These are phyloP conservation scores for Acipenser transmontanus DNA, from an alignment of 2,797 vertebrate species.

Conservation along the genomic window DNA sequence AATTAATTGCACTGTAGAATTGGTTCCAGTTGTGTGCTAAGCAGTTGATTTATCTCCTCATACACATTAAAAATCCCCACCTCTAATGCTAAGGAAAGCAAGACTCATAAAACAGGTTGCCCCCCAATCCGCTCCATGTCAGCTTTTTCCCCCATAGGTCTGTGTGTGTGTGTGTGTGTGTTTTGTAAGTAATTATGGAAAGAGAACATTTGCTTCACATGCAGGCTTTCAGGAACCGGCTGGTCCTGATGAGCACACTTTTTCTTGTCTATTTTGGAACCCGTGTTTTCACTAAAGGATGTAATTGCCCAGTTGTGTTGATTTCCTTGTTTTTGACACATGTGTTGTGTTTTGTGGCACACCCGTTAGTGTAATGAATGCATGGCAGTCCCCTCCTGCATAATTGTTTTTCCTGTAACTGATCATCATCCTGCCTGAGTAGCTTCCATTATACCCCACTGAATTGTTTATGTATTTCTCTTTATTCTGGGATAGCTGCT, in stretches of 20 bases:
- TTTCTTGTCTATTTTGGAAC: neutral
- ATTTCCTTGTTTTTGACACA: too few relatives aligned
- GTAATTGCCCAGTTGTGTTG: too few relatives aligned
- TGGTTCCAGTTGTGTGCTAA: slow-evolving; percentile 64
- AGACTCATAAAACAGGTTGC: neutral
- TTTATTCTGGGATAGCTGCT: too few relatives aligned
- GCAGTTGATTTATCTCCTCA: slow-evolving; percentile 59
- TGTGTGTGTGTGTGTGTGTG: neutral
- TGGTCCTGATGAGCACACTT: neutral
- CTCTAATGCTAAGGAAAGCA: neutral
- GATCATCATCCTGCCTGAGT: too few relatives aligned
- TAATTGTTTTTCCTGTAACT: too few relatives aligned
- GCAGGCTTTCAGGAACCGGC: neutral
- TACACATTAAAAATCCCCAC: neutral
- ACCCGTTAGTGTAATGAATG: too few relatives aligned
- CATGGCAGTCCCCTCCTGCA: too few relatives aligned
- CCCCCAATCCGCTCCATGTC: neutral
- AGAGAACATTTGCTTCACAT: slow-evolving; percentile 1
- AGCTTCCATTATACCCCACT: too few relatives aligned
- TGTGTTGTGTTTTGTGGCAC: too few relatives aligned
- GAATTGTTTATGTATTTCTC: too few relatives aligned
- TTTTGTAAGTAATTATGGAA: slow-evolving; percentile 1
- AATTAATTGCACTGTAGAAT: slow-evolving; percentile 76
- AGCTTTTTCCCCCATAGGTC: neutral
- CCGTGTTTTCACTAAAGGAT: too few relatives aligned